Percentiles rank a stretch among this genome's conserved stretches.
Evolutionary conservation across 1,140 invertebrate species (phyloP).

Genomic region (Lordiphosa stackelbergi): DNA sequence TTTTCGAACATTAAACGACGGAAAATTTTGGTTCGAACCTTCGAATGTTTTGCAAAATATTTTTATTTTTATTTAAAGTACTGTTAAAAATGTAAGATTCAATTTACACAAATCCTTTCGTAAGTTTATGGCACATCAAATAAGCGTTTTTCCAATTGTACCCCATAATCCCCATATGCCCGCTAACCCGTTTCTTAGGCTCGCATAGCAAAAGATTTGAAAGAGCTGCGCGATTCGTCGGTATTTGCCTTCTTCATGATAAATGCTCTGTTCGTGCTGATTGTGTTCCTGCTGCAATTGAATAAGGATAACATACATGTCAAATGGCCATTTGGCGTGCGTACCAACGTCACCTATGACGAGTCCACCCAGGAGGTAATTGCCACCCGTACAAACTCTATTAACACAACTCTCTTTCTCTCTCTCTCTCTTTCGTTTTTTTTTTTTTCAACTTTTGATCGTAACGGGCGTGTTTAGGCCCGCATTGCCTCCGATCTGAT

Average conservation of each 20-base stretch:
- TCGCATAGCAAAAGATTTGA: slow-evolving; percentile 92
- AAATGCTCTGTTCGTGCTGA: slow-evolving; percentile 98
- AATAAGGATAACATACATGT: slow-evolving; percentile 96
- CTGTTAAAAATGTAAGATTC: no score
- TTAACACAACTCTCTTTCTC: slow-evolving; percentile 61
- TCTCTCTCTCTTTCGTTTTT: slow-evolving; percentile 23
- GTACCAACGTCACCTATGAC: slow-evolving; percentile 94
- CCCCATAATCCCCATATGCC: not conserved
- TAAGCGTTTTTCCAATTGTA: no score
- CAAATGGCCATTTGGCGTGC: slow-evolving; percentile 95
- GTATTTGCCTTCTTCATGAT: slow-evolving; percentile 98
- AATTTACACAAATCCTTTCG: no score
- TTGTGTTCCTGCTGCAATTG: slow-evolving; percentile 97
- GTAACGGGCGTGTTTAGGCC: slow-evolving; percentile 80
- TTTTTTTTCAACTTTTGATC: slow-evolving; percentile 24
- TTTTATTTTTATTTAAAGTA: no score
- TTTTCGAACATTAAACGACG: no score
- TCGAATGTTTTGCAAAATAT: no score
- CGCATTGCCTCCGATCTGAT: slow-evolving; percentile 91
- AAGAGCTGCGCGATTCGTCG: slow-evolving; percentile 94
- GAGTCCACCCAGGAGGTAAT: slow-evolving; percentile 92
- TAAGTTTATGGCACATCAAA: not conserved
- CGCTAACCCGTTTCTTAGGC: slow-evolving; percentile 80
- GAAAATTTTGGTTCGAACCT: no score
- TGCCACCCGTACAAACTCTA: slow-evolving; percentile 52